Conservation (phyloP, 2,113 vertebrate genomes). For the Crotalus viridis region DNA sequence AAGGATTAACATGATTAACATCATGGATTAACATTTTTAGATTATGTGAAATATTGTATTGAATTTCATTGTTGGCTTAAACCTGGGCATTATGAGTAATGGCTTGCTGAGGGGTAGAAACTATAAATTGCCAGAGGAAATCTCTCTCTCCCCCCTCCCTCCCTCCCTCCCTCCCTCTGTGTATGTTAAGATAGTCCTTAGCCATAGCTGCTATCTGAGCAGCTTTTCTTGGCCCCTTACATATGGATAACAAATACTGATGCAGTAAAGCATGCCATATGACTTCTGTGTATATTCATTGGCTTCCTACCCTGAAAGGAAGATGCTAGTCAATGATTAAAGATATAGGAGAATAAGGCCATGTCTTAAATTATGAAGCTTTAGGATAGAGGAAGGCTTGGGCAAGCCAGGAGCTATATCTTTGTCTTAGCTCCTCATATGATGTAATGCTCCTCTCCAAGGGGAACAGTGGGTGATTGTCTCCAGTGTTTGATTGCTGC, state of each 20-base stretch:
- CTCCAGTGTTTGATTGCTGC: neutral
- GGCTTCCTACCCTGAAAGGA: neutral
- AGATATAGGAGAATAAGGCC: neutral
- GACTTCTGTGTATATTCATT: neutral
- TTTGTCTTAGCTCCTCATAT: neutral
- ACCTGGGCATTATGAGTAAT: neutral
- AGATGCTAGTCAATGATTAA: neutral
- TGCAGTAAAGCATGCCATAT: neutral
- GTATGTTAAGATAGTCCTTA: neutral
- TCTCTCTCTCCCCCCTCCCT: neutral
- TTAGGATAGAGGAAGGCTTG: neutral
- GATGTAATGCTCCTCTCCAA: neutral
- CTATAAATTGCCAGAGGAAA: neutral
- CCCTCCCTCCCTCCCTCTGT: neutral
- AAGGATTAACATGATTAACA: neutral
- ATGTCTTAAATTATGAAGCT: neutral
- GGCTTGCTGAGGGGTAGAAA: neutral
- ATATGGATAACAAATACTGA: neutral
- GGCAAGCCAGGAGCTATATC: neutral
- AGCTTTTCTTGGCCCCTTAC: neutral
- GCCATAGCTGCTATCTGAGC: neutral
- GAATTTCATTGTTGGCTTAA: accelerated
- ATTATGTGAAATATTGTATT: neutral
- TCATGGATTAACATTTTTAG: conserved; percentile 35
- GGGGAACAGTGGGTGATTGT: neutral